phyloP scores from a whole-genome alignment of 2,797 vertebrate species.

The Fistularia commersonii region DNA sequence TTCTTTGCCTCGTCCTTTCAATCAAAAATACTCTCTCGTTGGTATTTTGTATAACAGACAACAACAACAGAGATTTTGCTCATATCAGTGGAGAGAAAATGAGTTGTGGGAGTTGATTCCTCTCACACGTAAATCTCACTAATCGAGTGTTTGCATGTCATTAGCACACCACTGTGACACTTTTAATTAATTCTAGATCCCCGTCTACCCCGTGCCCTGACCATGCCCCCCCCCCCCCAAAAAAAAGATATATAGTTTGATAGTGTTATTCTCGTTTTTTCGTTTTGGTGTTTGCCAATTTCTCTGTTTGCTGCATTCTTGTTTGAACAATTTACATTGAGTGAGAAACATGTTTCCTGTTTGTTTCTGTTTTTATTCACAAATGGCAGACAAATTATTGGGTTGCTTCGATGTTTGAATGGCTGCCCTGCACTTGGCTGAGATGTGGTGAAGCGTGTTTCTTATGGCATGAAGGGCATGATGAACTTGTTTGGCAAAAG shows the following conservation, averaged over 20 bases:
- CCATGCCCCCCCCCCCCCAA: conserved; percentile 48
- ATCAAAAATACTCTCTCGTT: conserved; percentile 56
- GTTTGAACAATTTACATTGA: conserved; percentile 33
- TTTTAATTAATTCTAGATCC: conserved; percentile 72
- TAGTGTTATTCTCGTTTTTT: conserved; percentile 15
- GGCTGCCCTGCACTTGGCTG: conserved; percentile 7
- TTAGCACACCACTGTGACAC: conserved; percentile 61
- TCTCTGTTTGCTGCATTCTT: conserved; percentile 26
- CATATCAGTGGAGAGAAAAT: conserved; percentile 62
- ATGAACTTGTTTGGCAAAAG: conserved; percentile 34
- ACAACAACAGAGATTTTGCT: too few species aligned
- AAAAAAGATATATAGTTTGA: too few species aligned
- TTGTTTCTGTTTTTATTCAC: conserved; percentile 33
- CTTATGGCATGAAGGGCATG: conserved; percentile 28
- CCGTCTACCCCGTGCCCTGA: conserved; percentile 48
- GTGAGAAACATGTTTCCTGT: conserved; percentile 42
- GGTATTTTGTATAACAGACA: conserved; percentile 45
- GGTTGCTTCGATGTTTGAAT: conserved; percentile 11
- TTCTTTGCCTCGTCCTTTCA: conserved; percentile 38
- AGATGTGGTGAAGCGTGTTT: conserved; percentile 24
- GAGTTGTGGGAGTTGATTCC: conserved; percentile 67
- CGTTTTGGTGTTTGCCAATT: conserved; percentile 34
- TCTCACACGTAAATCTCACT: conserved; percentile 67
- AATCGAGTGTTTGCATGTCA: conserved; percentile 64
- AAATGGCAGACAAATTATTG: conserved; percentile 34